phyloP scores from a whole-genome alignment of 2,797 vertebrate genomes.

The Pseudopleuronectes americanus region DNA sequence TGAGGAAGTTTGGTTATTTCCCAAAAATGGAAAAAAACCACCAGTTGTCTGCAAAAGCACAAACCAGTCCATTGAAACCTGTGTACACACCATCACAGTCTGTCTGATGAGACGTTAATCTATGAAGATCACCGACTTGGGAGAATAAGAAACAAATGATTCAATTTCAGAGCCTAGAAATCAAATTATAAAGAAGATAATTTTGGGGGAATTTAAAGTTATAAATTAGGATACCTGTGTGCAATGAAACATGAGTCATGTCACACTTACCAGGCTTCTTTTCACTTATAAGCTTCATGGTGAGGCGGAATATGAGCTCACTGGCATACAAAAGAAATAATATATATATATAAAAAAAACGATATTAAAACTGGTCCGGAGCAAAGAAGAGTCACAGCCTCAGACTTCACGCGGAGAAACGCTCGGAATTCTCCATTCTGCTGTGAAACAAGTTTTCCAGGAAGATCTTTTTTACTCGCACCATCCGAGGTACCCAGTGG shows the following conservation, averaged over 20 bases:
- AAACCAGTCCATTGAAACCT: too few relatives aligned
- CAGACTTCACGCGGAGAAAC: background rate
- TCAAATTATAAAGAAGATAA: background rate
- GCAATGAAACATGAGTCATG: slow-evolving; percentile 22
- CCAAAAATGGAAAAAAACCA: background rate
- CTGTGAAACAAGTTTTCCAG: slow-evolving; percentile 48
- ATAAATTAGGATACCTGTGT: background rate
- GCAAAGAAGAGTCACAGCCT: background rate
- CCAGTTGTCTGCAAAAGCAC: slow-evolving; percentile 5
- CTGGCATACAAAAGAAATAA: slow-evolving; percentile 16
- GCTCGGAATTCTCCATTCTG: slow-evolving; percentile 54
- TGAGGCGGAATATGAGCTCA: slow-evolving; percentile 32
- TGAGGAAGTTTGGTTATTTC: background rate
- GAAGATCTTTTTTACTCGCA: slow-evolving; percentile 50
- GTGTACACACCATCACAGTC: background rate
- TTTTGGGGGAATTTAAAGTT: background rate
- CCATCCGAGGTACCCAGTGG: slow-evolving; percentile 58
- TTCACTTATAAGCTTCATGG: slow-evolving; percentile 79
- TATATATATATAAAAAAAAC: too few relatives aligned
- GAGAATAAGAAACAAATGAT: background rate
- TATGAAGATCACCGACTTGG: background rate
- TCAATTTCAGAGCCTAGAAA: background rate
- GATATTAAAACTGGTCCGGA: background rate
- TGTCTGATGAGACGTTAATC: background rate
- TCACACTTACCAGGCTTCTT: slow-evolving; percentile 84